Evolutionary conservation across 2,888 invertebrate species (phyloP), one percentile per base, ranked within the genome.

Genomic region (Peribatodes rhomboidaria): DNA sequence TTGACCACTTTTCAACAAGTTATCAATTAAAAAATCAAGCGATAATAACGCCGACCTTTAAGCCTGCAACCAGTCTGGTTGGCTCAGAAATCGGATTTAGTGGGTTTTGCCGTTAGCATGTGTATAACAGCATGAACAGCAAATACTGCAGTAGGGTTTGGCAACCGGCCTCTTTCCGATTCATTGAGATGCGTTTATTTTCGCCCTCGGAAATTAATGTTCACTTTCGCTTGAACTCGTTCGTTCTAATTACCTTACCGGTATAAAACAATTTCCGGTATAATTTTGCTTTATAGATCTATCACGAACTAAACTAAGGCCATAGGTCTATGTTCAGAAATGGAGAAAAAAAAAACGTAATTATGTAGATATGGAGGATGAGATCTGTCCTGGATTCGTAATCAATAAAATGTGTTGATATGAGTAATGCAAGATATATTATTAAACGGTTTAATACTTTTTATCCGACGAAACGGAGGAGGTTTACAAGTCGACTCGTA

Each of bases 101-200:
- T 66, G 53, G 41, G 60, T 57, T 57, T 59, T 50, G 54, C 64
- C 59, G 64, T 69, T 66, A 67, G 63, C 64, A 47, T 55, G 58
- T 59, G 59, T 60, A 39, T 65, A 64, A 55, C 55, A 46, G 41
- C 33, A 27, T 27, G 39, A 50, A 53, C 54, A 59, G 33, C 60
- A 52, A 59, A 52, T 67, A 56, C 55, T 67, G 64, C 60, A 65
- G 27, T 56, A 50, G 58, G 37, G 49, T 65, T 69, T 79, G 80
- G 78, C 79, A 77, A 73, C 74, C 73, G 74, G 72, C 72, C 73
- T 64, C 71, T 71, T 72, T 71, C 61, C 69, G 64, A 73, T 70
- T 70, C 76, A 69, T 68, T 67, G 61, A 67, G 72, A 78, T 75
- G 77, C 71, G 74, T 81, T 81, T 81, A 80, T 78, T 79, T 77